These are phyloP conservation scores for Chamaea fasciata DNA, from an alignment of 2,113 vertebrate species.

Conservation along the genomic window DNA sequence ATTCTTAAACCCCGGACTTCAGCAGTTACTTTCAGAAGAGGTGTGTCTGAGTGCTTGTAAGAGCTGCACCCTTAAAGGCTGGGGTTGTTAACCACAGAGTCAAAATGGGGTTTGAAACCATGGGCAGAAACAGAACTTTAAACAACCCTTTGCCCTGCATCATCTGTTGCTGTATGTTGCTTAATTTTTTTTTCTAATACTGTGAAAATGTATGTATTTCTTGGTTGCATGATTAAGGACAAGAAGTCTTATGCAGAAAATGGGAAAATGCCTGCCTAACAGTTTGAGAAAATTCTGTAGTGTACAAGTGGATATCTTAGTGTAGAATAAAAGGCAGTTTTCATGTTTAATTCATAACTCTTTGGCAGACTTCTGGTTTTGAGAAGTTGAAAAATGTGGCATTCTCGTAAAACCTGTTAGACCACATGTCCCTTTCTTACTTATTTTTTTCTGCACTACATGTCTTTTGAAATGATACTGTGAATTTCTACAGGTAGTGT, in stretches of 20 bases:
- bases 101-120: not conserved
- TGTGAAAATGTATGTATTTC: not conserved
- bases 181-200: slow-evolving; percentile 32
- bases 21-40: not conserved
- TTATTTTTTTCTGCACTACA: not conserved
- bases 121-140: not conserved
- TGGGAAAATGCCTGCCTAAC: slow-evolving; percentile 57
- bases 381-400: not conserved
- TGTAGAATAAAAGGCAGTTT: not conserved
- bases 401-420: not conserved
- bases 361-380: not conserved
- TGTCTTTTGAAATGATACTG: not conserved
- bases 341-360: not conserved
- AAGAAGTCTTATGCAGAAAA: not conserved
- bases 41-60: not conserved
- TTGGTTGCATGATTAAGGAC: slow-evolving; percentile 25
- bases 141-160: slow-evolving; percentile 26
- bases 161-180: slow-evolving; percentile 40
- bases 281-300: slow-evolving; percentile 46
- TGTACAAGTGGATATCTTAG: not conserved
- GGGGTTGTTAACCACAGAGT: not conserved
- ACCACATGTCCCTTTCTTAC: not conserved
- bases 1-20: not conserved
- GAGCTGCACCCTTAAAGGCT: not conserved
- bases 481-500: not conserved